Evolutionary conservation across 2,888 invertebrate genomes (phyloP).

Genomic region (Ophraella communa): DNA sequence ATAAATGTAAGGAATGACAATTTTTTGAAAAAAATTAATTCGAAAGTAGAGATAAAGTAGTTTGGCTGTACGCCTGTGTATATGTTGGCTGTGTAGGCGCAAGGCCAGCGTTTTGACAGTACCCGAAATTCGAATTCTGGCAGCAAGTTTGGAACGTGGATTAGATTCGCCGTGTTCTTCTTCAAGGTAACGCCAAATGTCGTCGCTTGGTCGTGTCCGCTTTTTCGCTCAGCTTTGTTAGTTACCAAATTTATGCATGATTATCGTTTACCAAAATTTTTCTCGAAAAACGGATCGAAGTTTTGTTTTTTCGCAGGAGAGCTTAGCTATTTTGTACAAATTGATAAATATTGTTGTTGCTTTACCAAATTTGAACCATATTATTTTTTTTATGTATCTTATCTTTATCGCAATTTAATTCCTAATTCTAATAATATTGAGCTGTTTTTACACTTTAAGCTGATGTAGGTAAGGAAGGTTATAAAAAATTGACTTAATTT

Average conservation of each 20-base stretch:
- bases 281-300: too few relatives aligned
- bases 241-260: neutral
- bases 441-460: too few relatives aligned
- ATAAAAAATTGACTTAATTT: too few relatives aligned
- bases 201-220: constrained; percentile 29
- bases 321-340: too few relatives aligned
- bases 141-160: constrained; percentile 81
- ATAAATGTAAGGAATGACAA: constrained; percentile 37
- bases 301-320: too few relatives aligned
- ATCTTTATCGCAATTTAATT: too few relatives aligned
- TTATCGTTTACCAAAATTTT: neutral
- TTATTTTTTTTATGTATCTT: too few relatives aligned
- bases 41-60: constrained; percentile 44
- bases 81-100: constrained; percentile 64
- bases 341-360: too few relatives aligned
- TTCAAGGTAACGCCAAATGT: constrained; percentile 47
- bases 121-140: constrained; percentile 83
- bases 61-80: constrained; percentile 50
- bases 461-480: too few relatives aligned
- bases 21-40: constrained; percentile 3
- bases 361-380: too few relatives aligned
- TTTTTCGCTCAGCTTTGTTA: constrained; percentile 27
- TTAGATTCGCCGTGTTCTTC: constrained; percentile 64
- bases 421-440: too few relatives aligned
- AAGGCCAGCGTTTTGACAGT: constrained; percentile 77